Percentiles rank a stretch among this genome's conserved stretches.
phyloP scores from a whole-genome alignment of 2,797 vertebrate genomes.

The Siniperca scherzeri region DNA sequence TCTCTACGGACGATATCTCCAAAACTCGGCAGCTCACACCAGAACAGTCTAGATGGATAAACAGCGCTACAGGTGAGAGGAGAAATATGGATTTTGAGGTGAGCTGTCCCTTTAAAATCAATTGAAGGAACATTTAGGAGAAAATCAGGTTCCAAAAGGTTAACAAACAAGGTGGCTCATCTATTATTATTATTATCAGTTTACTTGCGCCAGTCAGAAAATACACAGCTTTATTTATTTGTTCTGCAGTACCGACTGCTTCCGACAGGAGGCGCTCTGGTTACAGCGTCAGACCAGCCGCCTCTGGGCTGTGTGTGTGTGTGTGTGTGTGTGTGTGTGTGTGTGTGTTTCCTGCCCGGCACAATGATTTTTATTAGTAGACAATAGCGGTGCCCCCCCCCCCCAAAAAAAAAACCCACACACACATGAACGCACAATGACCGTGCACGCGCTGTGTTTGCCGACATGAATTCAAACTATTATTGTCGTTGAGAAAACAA shows the following conservation, averaged over 20 bases:
- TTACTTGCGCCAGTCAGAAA: background rate
- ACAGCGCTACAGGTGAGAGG: no score
- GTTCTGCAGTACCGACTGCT: slow-evolving; percentile 10
- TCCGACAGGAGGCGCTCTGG: slow-evolving; percentile 65
- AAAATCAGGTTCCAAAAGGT: background rate
- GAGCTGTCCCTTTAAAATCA: no score
- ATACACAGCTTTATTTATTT: background rate
- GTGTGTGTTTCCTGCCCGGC: slow-evolving; percentile 23
- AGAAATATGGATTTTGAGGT: no score
- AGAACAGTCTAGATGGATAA: no score
- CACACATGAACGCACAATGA: slow-evolving; percentile 29
- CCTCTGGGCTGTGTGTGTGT: slow-evolving; percentile 2
- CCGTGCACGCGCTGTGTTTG: slow-evolving; percentile 72
- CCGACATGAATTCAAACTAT: slow-evolving; percentile 67
- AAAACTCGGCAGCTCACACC: no score
- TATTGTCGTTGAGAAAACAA: slow-evolving; percentile 74
- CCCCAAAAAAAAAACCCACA: background rate
- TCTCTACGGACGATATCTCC: no score
- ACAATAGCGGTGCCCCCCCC: slow-evolving; percentile 41
- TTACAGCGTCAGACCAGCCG: slow-evolving; percentile 26
- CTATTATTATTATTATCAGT: background rate
- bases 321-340: slow-evolving; percentile 9
- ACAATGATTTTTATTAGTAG: slow-evolving; percentile 52
- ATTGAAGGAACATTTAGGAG: background rate
- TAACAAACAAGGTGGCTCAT: background rate